phyloP scores from a whole-genome alignment of 2,797 vertebrate species.

The Enteromius unitaeniatus region DNA sequence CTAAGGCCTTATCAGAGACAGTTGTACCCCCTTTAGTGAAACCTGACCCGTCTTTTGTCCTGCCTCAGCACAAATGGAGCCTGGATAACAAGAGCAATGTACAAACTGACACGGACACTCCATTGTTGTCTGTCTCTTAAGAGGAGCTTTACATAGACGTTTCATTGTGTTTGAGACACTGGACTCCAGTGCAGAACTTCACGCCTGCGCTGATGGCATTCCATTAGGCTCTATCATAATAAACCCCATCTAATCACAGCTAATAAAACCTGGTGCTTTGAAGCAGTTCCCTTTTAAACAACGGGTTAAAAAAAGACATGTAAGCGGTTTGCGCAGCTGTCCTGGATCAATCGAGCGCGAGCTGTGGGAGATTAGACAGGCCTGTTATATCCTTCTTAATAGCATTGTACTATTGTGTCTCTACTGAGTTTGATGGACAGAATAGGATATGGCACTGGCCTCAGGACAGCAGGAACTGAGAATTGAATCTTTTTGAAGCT shows the following conservation, averaged over 20 bases:
- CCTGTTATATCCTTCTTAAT: conserved; percentile 49
- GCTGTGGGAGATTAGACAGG: conserved; percentile 50
- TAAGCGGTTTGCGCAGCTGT: conserved; percentile 51
- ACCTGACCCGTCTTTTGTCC: conserved; percentile 37
- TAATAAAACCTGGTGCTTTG: conserved; percentile 51
- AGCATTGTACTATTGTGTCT: conserved; percentile 27
- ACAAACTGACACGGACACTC: conserved; percentile 26
- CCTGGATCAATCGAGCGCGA: conserved; percentile 51
- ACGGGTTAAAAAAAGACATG: conserved; percentile 49
- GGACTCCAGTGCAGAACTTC: conserved; percentile 44
- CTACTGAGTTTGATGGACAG: conserved; percentile 2
- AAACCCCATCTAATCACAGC: conserved; percentile 55
- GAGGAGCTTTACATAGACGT: conserved; percentile 46
- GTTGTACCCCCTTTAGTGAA: background rate
- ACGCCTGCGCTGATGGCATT: conserved; percentile 46
- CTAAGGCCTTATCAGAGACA: conserved; percentile 4
- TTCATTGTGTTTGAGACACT: conserved; percentile 44
- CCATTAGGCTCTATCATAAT: conserved; percentile 56
- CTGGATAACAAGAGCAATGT: conserved; percentile 42
- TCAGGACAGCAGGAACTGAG: background rate
- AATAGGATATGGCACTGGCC: conserved; percentile 17
- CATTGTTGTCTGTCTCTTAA: conserved; percentile 49
- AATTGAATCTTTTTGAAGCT: conserved; percentile 27
- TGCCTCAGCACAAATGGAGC: conserved; percentile 22
- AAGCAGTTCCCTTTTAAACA: conserved; percentile 23